Conservation (phyloP, 1,140 invertebrate genomes). For the Heliconius nattereri region DNA sequence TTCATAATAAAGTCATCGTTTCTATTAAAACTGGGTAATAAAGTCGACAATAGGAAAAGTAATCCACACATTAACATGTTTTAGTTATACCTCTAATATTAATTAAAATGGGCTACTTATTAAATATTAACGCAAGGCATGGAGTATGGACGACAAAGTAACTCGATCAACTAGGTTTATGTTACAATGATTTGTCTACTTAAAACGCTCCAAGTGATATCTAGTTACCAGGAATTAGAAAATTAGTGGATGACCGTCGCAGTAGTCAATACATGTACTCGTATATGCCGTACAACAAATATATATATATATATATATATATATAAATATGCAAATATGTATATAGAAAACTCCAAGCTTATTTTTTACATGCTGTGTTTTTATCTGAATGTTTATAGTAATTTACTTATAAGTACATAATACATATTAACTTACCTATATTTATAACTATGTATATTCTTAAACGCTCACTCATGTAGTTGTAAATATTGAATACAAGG, state of each 20-base stretch:
- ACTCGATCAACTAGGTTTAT: slow-evolving; percentile 3
- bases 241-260: neutral
- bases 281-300: no score
- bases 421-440: no score
- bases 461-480: neutral
- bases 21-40: no score
- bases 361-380: no score
- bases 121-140: neutral
- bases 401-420: no score
- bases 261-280: neutral
- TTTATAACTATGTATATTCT: no score
- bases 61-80: neutral
- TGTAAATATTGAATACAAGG: neutral
- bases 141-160: neutral
- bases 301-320: no score
- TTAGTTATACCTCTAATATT: neutral
- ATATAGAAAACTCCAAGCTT: no score
- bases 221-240: slow-evolving; percentile 7
- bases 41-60: neutral
- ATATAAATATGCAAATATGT: no score
- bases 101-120: neutral
- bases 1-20: neutral
- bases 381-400: no score
- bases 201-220: slow-evolving; percentile 5
- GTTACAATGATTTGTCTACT: slow-evolving; percentile 6